A percentile compares a stretch with the other conserved stretches of the same genome.
phyloP scores from a whole-genome alignment of 2,888 invertebrate genomes.

The Lasioglossum pauxillum region DNA sequence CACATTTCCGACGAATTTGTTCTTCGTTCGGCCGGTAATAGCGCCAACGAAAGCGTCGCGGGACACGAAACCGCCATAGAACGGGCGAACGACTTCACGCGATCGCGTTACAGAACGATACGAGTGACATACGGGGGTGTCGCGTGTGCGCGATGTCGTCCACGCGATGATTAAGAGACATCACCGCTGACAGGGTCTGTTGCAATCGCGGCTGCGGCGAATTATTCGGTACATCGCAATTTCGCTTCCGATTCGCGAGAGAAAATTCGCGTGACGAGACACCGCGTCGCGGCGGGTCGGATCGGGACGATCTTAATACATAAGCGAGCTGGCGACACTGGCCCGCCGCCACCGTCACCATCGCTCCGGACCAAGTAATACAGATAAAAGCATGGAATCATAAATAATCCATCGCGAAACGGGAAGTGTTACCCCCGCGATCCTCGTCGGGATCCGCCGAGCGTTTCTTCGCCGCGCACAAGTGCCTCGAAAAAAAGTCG shows the following conservation, averaged over 20 bases:
- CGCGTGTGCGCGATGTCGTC: constrained; percentile 14
- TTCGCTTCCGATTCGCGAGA: constrained; percentile 9
- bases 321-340: background rate
- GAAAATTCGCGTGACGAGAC: constrained; percentile 19
- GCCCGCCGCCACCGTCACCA: background rate
- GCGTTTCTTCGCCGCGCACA: background rate
- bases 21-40: background rate
- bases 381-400: constrained; percentile 61
- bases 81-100: constrained; percentile 14
- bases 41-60: background rate
- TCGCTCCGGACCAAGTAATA: constrained; percentile 49
- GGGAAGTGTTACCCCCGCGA: constrained; percentile 30
- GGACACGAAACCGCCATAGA: background rate
- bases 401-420: constrained; percentile 62
- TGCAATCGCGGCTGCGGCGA: background rate
- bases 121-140: background rate
- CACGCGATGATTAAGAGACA: constrained; percentile 7
- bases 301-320: constrained; percentile 38
- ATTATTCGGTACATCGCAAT: background rate
- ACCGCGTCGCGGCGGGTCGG: background rate
- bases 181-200: background rate
- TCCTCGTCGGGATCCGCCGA: background rate
- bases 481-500: constrained; percentile 22
- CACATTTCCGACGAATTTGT: background rate
- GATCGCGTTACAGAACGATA: background rate